A percentile compares a stretch with the other conserved stretches of the same genome.
These are phyloP conservation scores for Cistogaster globosa DNA, from an alignment of 2,888 invertebrate genomes.

Conservation along the genomic window DNA sequence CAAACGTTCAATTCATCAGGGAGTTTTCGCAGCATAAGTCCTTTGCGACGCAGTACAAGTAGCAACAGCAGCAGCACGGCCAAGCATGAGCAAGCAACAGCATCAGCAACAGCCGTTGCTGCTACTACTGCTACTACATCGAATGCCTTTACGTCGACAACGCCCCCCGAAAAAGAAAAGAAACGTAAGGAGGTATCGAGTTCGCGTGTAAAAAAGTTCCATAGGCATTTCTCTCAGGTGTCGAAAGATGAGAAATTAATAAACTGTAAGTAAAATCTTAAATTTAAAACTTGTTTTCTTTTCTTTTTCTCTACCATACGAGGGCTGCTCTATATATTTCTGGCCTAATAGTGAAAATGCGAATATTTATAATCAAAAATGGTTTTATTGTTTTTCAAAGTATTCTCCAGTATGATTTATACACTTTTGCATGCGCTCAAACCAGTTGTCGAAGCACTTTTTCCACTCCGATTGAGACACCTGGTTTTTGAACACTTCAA, in stretches of 20 bases:
- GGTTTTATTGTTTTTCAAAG: too few relatives aligned
- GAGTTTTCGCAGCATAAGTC: constrained; percentile 78
- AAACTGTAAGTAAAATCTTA: constrained; percentile 87
- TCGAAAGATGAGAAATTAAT: constrained; percentile 92
- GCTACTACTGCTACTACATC: constrained; percentile 63
- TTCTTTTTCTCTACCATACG: too few relatives aligned
- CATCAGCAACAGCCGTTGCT: constrained; percentile 72
- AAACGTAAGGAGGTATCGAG: constrained; percentile 82
- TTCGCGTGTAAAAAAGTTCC: constrained; percentile 93
- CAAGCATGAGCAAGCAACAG: constrained; percentile 75
- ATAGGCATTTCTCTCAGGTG: constrained; percentile 93
- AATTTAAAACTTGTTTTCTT: neutral
- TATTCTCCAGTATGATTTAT: too few relatives aligned
- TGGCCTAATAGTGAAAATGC: too few relatives aligned
- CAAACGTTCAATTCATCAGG: constrained; percentile 75
- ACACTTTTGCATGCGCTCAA: too few relatives aligned
- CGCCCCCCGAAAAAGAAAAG: constrained; percentile 80
- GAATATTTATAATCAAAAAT: too few relatives aligned
- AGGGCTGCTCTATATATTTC: too few relatives aligned
- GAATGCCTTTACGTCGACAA: constrained; percentile 63
- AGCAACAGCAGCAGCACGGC: constrained; percentile 77
- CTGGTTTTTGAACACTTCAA: too few relatives aligned
- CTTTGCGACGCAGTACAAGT: constrained; percentile 74
- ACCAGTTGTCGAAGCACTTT: too few relatives aligned
- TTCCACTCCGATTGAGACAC: too few relatives aligned